Conservation (phyloP, 2,797 vertebrate genomes). For the Pipistrellus pipistrellus region DNA sequence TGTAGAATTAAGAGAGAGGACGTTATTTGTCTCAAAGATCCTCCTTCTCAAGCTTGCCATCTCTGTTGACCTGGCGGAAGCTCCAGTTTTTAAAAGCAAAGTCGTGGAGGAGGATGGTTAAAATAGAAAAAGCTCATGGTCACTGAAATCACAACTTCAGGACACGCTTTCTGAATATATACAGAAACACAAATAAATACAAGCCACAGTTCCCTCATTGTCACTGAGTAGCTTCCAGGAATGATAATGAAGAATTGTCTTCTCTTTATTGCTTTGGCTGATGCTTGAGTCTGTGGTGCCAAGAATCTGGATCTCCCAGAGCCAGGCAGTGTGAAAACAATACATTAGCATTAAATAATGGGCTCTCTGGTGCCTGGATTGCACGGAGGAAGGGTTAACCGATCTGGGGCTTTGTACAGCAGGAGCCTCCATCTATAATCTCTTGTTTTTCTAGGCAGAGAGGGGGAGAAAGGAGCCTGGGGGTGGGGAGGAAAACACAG, state of each 20-base stretch:
- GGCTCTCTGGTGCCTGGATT: slow-evolving; percentile 52
- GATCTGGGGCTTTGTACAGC: slow-evolving; percentile 52
- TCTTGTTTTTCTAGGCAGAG: slow-evolving; percentile 69
- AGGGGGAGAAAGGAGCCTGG: slow-evolving; percentile 69
- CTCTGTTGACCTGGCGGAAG: neutral
- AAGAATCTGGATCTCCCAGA: slow-evolving; percentile 73
- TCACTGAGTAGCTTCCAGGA: slow-evolving; percentile 78
- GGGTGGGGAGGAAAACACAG: slow-evolving; percentile 69
- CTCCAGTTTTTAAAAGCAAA: neutral
- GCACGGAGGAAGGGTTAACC: slow-evolving; percentile 79
- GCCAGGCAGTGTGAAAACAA: slow-evolving; percentile 75
- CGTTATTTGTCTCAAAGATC: neutral
- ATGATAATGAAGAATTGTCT: slow-evolving; percentile 84
- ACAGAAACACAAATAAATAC: slow-evolving; percentile 54
- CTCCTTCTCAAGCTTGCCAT: neutral
- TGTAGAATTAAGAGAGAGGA: neutral
- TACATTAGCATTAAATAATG: slow-evolving; percentile 80
- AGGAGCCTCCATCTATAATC: slow-evolving; percentile 73
- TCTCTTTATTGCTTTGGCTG: slow-evolving; percentile 83
- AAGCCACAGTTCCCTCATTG: neutral
- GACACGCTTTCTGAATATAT: slow-evolving; percentile 38
- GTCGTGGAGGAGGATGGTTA: neutral
- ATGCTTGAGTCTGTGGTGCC: slow-evolving; percentile 1
- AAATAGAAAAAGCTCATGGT: slow-evolving; percentile 46
- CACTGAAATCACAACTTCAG: slow-evolving; percentile 3